These are phyloP conservation scores for Arion vulgaris DNA, from an alignment of 1,140 invertebrate species.

Conservation along the genomic window DNA sequence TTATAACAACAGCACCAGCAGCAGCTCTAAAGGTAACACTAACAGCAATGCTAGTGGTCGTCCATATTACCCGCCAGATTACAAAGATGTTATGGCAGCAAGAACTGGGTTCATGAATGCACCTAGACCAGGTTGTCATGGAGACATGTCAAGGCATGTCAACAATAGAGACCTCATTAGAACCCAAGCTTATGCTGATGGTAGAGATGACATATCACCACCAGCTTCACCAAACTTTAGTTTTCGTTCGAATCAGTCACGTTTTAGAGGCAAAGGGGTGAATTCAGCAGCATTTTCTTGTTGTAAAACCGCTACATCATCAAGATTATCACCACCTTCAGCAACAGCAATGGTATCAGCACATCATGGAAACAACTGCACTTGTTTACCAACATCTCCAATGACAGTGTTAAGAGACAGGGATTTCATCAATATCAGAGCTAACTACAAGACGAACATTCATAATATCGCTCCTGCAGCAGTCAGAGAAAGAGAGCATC, in stretches of 20 bases:
- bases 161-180: not conserved
- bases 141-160: not conserved
- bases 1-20: not conserved
- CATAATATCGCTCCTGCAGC: not conserved
- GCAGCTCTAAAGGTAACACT: not conserved
- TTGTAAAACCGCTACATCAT: not conserved
- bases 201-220: not conserved
- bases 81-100: slow-evolving; percentile 21
- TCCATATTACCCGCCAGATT: not conserved
- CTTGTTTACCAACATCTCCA: not conserved
- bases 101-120: not conserved
- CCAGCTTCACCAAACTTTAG: slow-evolving; percentile 21
- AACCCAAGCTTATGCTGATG: not conserved
- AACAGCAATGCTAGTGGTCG: not conserved
- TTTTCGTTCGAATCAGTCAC: not conserved
- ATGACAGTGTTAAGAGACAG: not conserved
- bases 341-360: not conserved
- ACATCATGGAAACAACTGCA: not conserved
- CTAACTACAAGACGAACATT: not conserved
- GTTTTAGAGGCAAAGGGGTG: not conserved
- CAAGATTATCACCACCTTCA: slow-evolving; percentile 14
- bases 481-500: slow-evolving; percentile 1
- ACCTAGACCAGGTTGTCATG: not conserved
- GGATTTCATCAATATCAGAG: not conserved
- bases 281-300: not conserved